phyloP scores from a whole-genome alignment of 2,113 vertebrate species.

The Tenrec ecaudatus region DNA sequence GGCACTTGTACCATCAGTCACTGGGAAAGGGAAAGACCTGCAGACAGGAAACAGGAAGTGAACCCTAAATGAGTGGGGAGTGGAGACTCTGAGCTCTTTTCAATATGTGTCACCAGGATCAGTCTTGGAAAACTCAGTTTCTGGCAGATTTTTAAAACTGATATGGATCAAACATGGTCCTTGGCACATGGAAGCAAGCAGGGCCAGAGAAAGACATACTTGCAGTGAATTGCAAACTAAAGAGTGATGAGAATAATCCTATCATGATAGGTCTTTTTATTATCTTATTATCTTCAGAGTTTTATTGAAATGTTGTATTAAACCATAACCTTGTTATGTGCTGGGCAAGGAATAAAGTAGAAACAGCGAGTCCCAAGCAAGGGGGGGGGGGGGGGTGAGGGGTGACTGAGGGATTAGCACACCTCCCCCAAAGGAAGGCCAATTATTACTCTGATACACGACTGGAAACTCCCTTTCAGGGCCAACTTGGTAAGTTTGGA shows the following conservation, averaged over 20 bases:
- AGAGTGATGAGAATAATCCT: not conserved
- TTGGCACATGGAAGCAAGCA: not conserved
- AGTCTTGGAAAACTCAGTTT: slow-evolving; percentile 12
- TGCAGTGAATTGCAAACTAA: slow-evolving; percentile 10
- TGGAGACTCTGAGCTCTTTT: not conserved
- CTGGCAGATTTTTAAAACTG: not conserved
- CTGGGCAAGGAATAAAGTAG: not conserved
- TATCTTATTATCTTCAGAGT: not conserved
- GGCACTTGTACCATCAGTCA: slow-evolving; percentile 30
- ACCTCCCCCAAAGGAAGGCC: too few species aligned
- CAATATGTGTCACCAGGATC: not conserved
- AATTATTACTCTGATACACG: not conserved
- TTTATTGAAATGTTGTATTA: not conserved
- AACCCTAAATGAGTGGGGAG: not conserved
- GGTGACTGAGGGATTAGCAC: not conserved
- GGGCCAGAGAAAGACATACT: not conserved
- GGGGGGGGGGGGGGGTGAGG: not conserved
- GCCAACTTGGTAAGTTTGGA: not conserved
- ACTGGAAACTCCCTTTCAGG: not conserved
- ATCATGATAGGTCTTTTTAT: not conserved
- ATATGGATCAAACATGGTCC: not conserved
- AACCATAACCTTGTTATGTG: not conserved
- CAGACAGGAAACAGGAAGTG: not conserved
- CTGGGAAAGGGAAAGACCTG: not conserved
- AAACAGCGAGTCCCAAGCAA: not conserved